A percentile compares a stretch with the other conserved stretches of the same genome.
Conservation (phyloP, 2,797 vertebrate species). For the Phataginus tetradactyla region DNA sequence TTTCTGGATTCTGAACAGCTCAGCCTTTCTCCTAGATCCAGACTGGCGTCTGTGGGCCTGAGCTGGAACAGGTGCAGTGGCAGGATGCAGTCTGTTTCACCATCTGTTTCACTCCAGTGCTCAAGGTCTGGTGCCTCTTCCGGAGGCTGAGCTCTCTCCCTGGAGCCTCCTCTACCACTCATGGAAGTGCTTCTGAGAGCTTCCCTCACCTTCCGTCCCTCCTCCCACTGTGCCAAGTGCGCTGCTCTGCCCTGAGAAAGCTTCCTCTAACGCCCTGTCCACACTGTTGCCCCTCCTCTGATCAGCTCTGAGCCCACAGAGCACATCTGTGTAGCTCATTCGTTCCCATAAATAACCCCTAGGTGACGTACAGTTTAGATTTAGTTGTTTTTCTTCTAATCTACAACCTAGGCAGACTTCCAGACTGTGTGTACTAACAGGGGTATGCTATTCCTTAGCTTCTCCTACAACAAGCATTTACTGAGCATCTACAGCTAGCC, state of each 20-base stretch:
- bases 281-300: neutral
- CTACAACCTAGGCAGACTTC: neutral
- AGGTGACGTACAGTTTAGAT: neutral
- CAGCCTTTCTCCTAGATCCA: neutral
- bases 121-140: neutral
- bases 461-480: neutral
- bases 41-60: neutral
- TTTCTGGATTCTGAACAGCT: neutral
- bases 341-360: neutral
- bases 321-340: neutral
- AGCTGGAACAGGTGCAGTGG: neutral
- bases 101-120: neutral
- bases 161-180: neutral
- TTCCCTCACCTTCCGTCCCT: neutral
- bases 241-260: neutral
- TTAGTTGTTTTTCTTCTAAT: neutral
- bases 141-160: neutral
- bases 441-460: neutral
- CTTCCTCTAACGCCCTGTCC: neutral
- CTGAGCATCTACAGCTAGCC: neutral
- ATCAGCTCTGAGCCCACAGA: neutral
- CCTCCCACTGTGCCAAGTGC: neutral
- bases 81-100: neutral
- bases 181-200: neutral
- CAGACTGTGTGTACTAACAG: neutral